phyloP scores from a whole-genome alignment of 2,888 invertebrate genomes.

The Balanococcus diminutus region DNA sequence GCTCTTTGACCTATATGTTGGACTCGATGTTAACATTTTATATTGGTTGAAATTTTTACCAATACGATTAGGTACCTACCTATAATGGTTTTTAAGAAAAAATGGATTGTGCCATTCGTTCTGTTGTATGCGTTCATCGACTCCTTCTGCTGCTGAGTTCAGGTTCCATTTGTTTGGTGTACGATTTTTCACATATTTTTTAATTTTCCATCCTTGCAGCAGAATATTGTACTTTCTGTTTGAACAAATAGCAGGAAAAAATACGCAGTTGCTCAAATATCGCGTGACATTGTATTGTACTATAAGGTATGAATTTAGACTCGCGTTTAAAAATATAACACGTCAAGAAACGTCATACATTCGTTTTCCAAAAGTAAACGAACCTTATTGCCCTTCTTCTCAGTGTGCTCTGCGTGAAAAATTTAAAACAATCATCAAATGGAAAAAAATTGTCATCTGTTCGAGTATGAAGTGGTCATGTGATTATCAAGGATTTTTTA shows the following conservation, averaged over 20 bases:
- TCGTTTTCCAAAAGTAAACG: neutral
- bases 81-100: too few relatives aligned
- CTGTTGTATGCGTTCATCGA: neutral
- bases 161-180: neutral
- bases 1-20: slow-evolving; percentile 1
- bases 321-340: neutral
- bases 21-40: neutral
- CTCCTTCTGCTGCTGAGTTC: neutral
- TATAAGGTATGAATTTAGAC: neutral
- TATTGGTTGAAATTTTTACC: neutral
- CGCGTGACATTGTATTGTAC: neutral
- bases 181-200: neutral
- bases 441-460: too few relatives aligned
- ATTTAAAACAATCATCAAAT: neutral
- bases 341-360: neutral
- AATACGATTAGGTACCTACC: neutral
- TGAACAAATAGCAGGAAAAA: neutral
- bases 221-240: neutral
- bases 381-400: neutral
- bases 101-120: neutral
- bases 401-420: neutral
- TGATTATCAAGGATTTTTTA: too few relatives aligned
- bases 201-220: neutral
- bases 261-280: neutral
- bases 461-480: too few relatives aligned